Base-by-base conservation (phyloP, 2,113 vertebrate genomes). In the Cettia cetti region DNA sequence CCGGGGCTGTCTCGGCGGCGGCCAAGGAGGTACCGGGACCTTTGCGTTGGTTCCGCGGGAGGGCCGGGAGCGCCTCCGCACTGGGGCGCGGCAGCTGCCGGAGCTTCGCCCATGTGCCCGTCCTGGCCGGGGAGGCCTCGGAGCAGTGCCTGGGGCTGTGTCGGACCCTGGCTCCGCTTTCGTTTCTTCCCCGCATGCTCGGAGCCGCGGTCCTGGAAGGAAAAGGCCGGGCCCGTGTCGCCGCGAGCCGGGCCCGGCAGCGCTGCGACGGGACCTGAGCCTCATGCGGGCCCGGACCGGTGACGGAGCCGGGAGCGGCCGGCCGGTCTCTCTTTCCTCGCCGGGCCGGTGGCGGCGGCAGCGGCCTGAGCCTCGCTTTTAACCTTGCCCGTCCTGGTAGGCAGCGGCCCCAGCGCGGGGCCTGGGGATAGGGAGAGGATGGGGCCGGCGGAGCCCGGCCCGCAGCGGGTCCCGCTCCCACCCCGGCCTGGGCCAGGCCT, bases 391-490 rank as follows among this genome's bases (percentile, higher is more conserved):
- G 37, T 18, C 8, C 22, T 49, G 42, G 21, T 23, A 7, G n/a
- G 17, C 52, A 40, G 33, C 40, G 45, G 39, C 39, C 39, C 39
- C 39, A 10, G 39, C 39, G 12, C 39, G 39, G 39, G 15, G 7
- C 22, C 49, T 0, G 44, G 18, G 13, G 15, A 3, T 49, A n/a
- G 4, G 44, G 39, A 24, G 39, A 18, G n/a, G 24, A 23, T 5
- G 35, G 35, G 24, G 13, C 77, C 24, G 47, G 37, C 39, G 39
- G 39, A 40, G 39, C 39, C 39, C 39, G 42, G 42, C 59, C 6
- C 8, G 3, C 40, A 19, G 40, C 4, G 11, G 14, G 15, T 59
- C 7, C 30, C 4, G 8, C 15, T 52, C 22, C 5, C 17, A 1
- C 5, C 4, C 52, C 11, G 30, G 19, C 37, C 61, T 2, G 52